Base-by-base conservation (phyloP, 2,888 invertebrate species). In the Macrophya alboannulata region DNA sequence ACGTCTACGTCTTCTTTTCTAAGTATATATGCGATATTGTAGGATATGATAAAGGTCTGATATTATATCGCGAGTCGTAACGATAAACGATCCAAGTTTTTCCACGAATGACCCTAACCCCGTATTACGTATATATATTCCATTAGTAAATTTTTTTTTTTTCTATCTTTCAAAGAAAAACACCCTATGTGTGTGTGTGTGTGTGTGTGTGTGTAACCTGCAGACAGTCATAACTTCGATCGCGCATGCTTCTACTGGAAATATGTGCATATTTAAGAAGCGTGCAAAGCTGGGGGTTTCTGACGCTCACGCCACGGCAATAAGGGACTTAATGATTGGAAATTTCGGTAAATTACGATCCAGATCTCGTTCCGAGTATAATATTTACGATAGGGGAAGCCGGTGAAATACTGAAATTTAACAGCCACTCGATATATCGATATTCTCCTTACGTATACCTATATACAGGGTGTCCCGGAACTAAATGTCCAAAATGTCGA, bases 341-440 rank as follows among this genome's bases (percentile, higher is more conserved):
- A 59, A 81, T 81, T 62, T 81, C 21, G 12, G 21, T 43, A 40
- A 76, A 43, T 62, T 59, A n/a, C 25, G 74, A 21, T 21, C 21
- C 25, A 72, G 45, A 71, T 51, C 40, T 74, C 84, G 85, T 87
- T 81, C 81, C 81, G 59, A 81, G 72, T 74, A 37, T 84, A 79
- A 86, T 82, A 84, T 84, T 84, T 65, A 74, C 31, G 62, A 65
- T 68, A 1, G 62, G 81, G 62, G 62, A 62, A 25, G 12, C 4
- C 25, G 62, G 25, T 62, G 25, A 62, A 62, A 62, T 62, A 62
- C 62, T 25, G 25, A 62, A 25, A 62, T 62, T 62, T 62, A 62
- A 62, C 25, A 9, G 3, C 62, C 25, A 25, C 62, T 62, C 62
- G 62, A 62, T 25, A 62, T 25, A 21, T 62, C 62, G 62, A 62